Conservation (phyloP, 2,113 vertebrate species). For the Stegostoma tigrinum region DNA sequence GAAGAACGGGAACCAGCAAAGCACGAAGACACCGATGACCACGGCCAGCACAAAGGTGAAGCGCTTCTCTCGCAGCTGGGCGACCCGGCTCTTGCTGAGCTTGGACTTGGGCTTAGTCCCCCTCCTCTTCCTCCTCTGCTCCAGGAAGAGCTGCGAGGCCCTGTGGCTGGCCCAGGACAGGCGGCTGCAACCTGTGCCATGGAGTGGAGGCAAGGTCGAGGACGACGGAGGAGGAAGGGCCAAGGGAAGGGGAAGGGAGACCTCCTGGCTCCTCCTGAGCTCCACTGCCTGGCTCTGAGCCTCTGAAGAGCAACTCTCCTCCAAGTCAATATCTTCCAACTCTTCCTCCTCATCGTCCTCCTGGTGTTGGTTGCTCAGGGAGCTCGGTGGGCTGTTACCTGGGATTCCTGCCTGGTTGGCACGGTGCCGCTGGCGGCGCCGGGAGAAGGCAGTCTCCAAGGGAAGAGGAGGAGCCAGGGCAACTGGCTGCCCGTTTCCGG, state of each 20-base stretch:
- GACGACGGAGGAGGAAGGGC: no score
- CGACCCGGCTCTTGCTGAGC: conserved; percentile 67
- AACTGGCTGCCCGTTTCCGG: conserved; percentile 53
- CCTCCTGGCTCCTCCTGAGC: conserved; percentile 39
- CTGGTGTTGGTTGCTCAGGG: conserved; percentile 51
- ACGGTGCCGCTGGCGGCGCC: no score
- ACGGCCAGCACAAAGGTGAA: conserved; percentile 78
- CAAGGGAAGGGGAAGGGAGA: no score
- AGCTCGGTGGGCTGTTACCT: conserved; percentile 44
- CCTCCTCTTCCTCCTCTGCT: conserved; percentile 48
- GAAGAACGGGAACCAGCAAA: conserved; percentile 89
- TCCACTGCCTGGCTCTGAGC: conserved; percentile 46
- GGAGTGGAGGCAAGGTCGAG: conserved; percentile 50
- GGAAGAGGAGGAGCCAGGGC: no score
- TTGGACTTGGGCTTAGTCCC: conserved; percentile 46
- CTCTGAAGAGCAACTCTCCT: conserved; percentile 59
- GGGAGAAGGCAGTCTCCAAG: no score
- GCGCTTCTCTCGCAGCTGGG: conserved; percentile 71
- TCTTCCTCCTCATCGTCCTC: conserved; percentile 47
- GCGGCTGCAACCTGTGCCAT: neutral
- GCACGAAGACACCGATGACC: conserved; percentile 78
- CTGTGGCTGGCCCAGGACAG: conserved; percentile 48
- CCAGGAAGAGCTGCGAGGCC: conserved; percentile 51
- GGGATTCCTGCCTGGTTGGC: no score
- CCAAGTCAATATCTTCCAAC: conserved; percentile 63